Conservation (phyloP, 2,888 invertebrate species). For the Acanthosepion lycidas region DNA sequence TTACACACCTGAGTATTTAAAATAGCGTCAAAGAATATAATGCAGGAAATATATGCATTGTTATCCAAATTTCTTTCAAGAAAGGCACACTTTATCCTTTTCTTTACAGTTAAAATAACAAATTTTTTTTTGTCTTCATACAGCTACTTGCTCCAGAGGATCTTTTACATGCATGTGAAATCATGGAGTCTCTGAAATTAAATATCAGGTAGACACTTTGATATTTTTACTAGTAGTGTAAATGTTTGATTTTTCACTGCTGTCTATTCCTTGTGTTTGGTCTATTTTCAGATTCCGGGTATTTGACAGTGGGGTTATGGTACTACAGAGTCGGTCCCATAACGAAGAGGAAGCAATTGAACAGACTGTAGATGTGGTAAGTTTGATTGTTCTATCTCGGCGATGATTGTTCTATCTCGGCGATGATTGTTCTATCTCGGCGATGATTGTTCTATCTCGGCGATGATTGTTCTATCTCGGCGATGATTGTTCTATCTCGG, state of each 20-base stretch:
- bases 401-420: too few species aligned
- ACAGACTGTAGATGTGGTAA: conserved; percentile 73
- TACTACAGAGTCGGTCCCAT: conserved; percentile 85
- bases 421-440: too few species aligned
- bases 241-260: too few species aligned
- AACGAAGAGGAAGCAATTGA: conserved; percentile 76
- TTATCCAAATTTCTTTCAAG: not conserved
- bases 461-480: too few species aligned
- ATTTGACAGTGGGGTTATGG: conserved; percentile 96
- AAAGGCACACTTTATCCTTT: not conserved
- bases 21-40: not conserved
- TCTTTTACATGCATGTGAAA: conserved; percentile 88
- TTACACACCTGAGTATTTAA: too few species aligned
- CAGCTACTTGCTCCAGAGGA: conserved; percentile 95
- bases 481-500: too few species aligned
- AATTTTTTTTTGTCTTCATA: conserved; percentile 51
- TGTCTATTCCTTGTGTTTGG: too few species aligned
- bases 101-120: not conserved
- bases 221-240: not conserved
- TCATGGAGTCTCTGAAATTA: conserved; percentile 72
- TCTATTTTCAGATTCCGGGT: conserved; percentile 79
- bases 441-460: too few species aligned
- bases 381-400: too few species aligned
- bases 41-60: not conserved
- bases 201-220: conserved; percentile 72